Base-by-base conservation (phyloP, 1,140 invertebrate species). In the Eurosta solidaginis region DNA sequence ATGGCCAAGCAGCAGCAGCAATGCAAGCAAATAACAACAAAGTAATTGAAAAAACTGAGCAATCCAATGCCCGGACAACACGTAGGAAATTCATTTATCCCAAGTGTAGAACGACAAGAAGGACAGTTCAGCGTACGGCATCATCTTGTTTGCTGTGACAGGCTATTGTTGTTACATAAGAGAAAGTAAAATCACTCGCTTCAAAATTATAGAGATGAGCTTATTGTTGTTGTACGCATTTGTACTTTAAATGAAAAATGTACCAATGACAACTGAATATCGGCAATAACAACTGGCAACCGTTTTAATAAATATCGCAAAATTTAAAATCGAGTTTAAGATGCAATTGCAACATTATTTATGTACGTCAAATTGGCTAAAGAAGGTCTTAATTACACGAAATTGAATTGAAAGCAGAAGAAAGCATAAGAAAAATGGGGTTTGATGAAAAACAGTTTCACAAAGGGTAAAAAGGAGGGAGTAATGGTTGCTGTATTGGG, bases 81-180 rank as follows among this genome's bases (percentile, higher is more conserved):
- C 59, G 59, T 40, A 68, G 33, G 59, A 40, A 17, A 68, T 68
- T 68, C 59, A 68, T 68, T 68, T 68, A 68, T 68, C 59, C 40
- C 40, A 68, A 68, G 59, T 68, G 59, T 40, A 68, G 59, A 59
- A 29, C 12, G 20, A 29, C 12, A 29, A 22, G 50, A 9, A 3
- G 12, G 45, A 47, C n/a, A 47, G 45, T 47, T 47, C 45, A 47
- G n/a, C 45, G 45, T n/a, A 1, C n/a, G n/a, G n/a, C n/a, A 47
- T 9, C 4, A 5, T 47, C 4, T 47, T 47, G 45, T 47, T 47
- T 14, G 45, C 45, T n/a, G n/a, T 3, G 12, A 14, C 9, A 10
- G n/a, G 45, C 45, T n/a, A n/a, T n/a, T n/a, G n/a, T n/a, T n/a
- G n/a, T n/a, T n/a, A n/a, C n/a, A n/a, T n/a, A n/a, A n/a, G n/a